These are phyloP conservation scores for Pandion haliaetus DNA, from an alignment of 2,113 vertebrate genomes.

Conservation along the genomic window DNA sequence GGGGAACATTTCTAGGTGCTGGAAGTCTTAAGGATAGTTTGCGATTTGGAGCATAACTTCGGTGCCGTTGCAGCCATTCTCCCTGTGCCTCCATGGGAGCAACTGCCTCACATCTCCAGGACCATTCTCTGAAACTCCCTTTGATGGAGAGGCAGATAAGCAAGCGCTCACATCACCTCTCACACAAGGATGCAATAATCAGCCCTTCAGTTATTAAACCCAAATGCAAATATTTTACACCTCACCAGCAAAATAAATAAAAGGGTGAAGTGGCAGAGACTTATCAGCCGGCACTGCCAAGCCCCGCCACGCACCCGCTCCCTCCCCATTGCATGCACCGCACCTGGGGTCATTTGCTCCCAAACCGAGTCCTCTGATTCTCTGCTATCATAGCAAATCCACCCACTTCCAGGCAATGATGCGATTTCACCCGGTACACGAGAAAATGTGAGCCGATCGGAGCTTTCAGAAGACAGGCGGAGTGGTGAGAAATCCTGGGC, in stretches of 20 bases:
- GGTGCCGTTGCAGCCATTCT: rapidly evolving
- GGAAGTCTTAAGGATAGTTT: background rate
- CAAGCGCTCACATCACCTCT: background rate
- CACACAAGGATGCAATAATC: background rate
- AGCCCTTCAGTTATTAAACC: background rate
- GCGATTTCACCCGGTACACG: rapidly evolving
- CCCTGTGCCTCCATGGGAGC: background rate
- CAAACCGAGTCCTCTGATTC: background rate
- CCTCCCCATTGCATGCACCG: rapidly evolving
- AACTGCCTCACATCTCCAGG: background rate
- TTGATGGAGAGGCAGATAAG: background rate
- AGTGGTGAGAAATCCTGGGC: background rate
- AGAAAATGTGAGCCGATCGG: rapidly evolving
- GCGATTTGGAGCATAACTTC: background rate
- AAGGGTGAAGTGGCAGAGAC: background rate
- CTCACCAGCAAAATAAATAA: background rate
- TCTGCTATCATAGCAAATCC: background rate
- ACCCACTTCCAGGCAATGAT: rapidly evolving
- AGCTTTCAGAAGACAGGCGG: background rate
- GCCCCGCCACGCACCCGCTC: rapidly evolving
- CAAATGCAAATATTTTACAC: background rate
- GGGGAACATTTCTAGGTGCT: background rate
- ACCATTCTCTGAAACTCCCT: background rate
- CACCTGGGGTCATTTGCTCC: background rate
- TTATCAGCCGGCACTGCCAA: background rate